Evolutionary conservation across 2,888 invertebrate genomes (phyloP).

Genomic region (Salticus scenicus): DNA sequence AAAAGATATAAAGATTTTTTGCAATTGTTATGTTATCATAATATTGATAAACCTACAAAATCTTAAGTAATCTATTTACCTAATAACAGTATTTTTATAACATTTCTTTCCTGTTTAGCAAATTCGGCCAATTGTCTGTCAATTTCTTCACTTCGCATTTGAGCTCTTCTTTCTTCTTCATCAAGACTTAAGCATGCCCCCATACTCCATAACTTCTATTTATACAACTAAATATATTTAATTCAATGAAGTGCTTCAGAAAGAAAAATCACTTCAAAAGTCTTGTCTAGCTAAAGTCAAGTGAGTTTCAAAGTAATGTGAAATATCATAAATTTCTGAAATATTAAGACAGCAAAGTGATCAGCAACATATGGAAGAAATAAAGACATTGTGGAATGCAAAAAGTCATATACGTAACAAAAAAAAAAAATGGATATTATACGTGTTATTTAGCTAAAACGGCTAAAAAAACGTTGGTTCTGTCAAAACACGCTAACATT

Average conservation of each 20-base stretch:
- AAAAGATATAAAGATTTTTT: too few species aligned
- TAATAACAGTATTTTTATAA: constrained; percentile 81
- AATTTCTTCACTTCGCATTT: constrained; percentile 80
- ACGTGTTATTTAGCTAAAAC: too few species aligned
- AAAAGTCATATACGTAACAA: too few species aligned
- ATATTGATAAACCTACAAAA: too few species aligned
- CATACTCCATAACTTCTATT: constrained; percentile 68
- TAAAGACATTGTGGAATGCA: too few species aligned
- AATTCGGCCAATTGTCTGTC: constrained; percentile 80
- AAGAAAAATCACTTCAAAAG: not conserved
- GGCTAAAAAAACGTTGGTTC: too few species aligned
- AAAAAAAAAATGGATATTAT: too few species aligned
- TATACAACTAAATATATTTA: constrained; percentile 8
- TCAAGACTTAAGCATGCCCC: constrained; percentile 70
- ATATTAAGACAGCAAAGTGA: too few species aligned
- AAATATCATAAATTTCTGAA: too few species aligned
- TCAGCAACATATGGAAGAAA: too few species aligned
- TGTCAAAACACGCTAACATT: constrained; percentile 38
- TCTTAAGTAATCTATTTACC: constrained; percentile 76
- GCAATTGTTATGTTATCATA: too few species aligned
- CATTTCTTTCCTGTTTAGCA: constrained; percentile 80
- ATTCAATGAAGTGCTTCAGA: not conserved
- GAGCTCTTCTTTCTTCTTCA: constrained; percentile 75
- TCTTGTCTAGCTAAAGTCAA: not conserved
- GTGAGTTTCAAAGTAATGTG: not conserved